Conservation (phyloP, 2,888 invertebrate genomes). For the Drosophila eohydei region DNA sequence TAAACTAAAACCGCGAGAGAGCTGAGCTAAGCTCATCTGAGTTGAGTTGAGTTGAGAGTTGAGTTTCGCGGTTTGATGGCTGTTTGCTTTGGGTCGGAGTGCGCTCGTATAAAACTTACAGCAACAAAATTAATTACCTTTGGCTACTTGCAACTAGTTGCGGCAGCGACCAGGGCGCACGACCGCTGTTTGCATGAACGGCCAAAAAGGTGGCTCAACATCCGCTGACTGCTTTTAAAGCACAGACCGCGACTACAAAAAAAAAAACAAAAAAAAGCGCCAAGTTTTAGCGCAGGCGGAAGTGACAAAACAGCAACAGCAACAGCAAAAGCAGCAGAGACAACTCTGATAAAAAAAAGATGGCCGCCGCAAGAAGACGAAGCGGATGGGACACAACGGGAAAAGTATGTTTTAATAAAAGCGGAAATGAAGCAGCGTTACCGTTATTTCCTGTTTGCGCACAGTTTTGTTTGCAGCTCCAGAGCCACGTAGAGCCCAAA, state of each 20-base stretch:
- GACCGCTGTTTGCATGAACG: conserved; percentile 53
- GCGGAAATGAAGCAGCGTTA: conserved; percentile 80
- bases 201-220: conserved; percentile 62
- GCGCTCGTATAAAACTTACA: conserved; percentile 57
- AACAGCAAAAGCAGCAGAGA: conserved; percentile 19
- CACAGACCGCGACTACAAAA: conserved; percentile 39
- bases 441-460: conserved; percentile 79
- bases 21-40: conserved; percentile 12
- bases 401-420: conserved; percentile 80
- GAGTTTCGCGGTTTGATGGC: conserved; percentile 48
- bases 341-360: conserved; percentile 25
- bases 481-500: conserved; percentile 9
- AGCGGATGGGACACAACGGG: conserved; percentile 75
- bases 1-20: conserved; percentile 16
- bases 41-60: conserved; percentile 20
- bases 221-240: conserved; percentile 71
- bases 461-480: conserved; percentile 68
- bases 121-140: conserved; percentile 83
- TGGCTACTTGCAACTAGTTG: conserved; percentile 79
- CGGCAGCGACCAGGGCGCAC: conserved; percentile 20
- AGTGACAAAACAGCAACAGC: conserved; percentile 64
- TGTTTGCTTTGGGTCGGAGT: conserved; percentile 29
- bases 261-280: conserved; percentile 11
- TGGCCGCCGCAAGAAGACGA: conserved; percentile 38
- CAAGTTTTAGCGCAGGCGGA: conserved; percentile 67